Base-by-base conservation (phyloP, 1,140 invertebrate genomes). In the Drosophila serrata region DNA sequence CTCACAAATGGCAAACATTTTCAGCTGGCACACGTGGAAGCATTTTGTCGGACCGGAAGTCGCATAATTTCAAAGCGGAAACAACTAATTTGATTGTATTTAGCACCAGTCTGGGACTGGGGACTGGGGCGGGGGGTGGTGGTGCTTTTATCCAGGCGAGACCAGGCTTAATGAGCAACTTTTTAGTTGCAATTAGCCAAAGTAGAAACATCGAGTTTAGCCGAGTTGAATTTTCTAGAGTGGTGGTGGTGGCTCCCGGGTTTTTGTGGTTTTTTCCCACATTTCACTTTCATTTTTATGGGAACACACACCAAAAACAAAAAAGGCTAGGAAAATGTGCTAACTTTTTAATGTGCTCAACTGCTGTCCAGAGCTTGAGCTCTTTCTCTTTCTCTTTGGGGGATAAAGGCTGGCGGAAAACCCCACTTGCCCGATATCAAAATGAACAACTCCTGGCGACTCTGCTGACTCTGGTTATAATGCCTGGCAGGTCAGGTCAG, bases 41-140 rank as follows among this genome's bases (percentile, higher is more conserved):
- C 75, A 81, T 63, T 74, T 86, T 81, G 59, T 60, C 45, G 61
- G 65, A 82, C 67, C 84, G 84, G 80, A 87, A 87, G 84, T 87
- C 53, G 72, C 76, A 87, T 87, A 87, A 82, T 88, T 87, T 58
- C 48, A 37, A 67, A 84, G 57, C 84, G 84, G 84, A 87, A 87
- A 77, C 61, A 76, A 70, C 84, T 87, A 82, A 87, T 88, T 87
- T 87, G 85, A 87, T 84, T 87, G 67, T 84, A 78, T 87, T 88
- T 78, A 74, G 76, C 84, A 67, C 60, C 76, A 67, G 51, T 27
- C 35, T n/a, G 40, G 68, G 51, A 53, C 42, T 24, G 46, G 5
- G 9, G 1, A n/a, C 1, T 12, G 39, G 3, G n/a, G 39, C 2
- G 15, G 15, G 5, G 5, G n/a, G 13, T 27, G 24, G 9, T 42